These are phyloP conservation scores for Pterocles orientalis DNA, from an alignment of 2,113 vertebrate genomes.

Conservation along the genomic window DNA sequence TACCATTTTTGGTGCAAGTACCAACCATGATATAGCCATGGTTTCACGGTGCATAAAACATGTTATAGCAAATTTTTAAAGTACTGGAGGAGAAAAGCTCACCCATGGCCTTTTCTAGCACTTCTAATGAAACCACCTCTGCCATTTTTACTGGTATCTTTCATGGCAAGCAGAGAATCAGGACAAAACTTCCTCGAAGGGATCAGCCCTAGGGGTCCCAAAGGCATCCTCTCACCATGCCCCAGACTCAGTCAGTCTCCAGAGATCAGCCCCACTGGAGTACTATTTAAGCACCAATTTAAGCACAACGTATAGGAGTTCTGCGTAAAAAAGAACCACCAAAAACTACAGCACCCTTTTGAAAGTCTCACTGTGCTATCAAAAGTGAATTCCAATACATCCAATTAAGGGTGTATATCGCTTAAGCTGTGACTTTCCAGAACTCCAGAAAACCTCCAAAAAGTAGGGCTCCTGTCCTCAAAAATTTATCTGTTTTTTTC, in stretches of 20 bases:
- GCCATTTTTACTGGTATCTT: background rate
- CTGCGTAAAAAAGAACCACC: background rate
- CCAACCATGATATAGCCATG: background rate
- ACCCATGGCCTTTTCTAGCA: background rate
- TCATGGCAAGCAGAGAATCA: background rate
- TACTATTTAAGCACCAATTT: background rate
- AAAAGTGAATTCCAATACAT: background rate
- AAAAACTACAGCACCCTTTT: background rate
- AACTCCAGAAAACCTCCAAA: background rate
- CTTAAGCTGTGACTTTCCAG: background rate
- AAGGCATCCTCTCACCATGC: background rate
- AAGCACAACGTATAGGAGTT: background rate
- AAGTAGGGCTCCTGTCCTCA: background rate
- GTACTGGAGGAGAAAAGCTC: background rate
- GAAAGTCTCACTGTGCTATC: background rate
- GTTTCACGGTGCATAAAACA: background rate
- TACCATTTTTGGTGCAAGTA: background rate
- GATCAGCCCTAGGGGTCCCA: background rate
- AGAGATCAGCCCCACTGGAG: background rate
- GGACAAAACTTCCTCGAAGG: background rate
- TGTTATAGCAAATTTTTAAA: background rate
- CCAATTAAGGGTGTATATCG: background rate
- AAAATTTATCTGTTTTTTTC: background rate
- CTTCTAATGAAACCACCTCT: background rate
- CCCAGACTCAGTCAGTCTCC: background rate